Evolutionary conservation across 1,140 invertebrate genomes (phyloP), one percentile per base, ranked within the genome.

Genomic region (Orius insidiosus): DNA sequence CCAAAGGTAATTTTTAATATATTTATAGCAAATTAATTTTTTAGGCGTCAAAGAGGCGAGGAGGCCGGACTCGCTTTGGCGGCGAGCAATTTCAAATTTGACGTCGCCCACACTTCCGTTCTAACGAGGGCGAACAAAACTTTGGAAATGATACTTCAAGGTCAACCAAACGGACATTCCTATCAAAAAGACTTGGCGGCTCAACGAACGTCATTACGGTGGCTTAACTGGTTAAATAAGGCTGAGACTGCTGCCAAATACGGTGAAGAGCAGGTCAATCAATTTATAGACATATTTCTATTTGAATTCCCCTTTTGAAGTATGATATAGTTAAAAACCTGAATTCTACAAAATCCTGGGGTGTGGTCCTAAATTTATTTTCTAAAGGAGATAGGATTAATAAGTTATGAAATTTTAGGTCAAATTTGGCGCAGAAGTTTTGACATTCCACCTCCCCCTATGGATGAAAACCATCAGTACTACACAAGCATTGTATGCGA

Each of bases 201-300:
- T 95, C 1, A 96, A 95, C 61, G 90, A 96, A 63, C 74, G 92
- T 55, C 90, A 95, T 61, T 95, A 96, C 61, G 92, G 92, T 54
- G 88, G 81, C 35, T 68, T 96, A 0, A 94, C 89, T 45, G 92
- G 90, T 6, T 95, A 46, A 90, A 96, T 58, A 96, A 96, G 64
- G 78, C 88, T 3, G 90, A 95, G 68, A 96, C 90, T 11, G 90
- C 90, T 47, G 80, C 78, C 7, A 95, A 94, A 60, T 92, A 94
- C 65, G 90, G 90, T 1, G 89, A 95, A 62, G 83, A 80, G 32
- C 80, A 85, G 67, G 75, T 76, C 7, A 15, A 36, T n/a, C 13
- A 11, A 16, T 41, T 41, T 14, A 41, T 41, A 41, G 10, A 19
- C 14, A 41, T 3, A 14, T n/a, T 41, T 41, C 24, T 11, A n/a